Evolutionary conservation across 2,797 vertebrate genomes (phyloP).

Genomic region (Botia kubotai): DNA sequence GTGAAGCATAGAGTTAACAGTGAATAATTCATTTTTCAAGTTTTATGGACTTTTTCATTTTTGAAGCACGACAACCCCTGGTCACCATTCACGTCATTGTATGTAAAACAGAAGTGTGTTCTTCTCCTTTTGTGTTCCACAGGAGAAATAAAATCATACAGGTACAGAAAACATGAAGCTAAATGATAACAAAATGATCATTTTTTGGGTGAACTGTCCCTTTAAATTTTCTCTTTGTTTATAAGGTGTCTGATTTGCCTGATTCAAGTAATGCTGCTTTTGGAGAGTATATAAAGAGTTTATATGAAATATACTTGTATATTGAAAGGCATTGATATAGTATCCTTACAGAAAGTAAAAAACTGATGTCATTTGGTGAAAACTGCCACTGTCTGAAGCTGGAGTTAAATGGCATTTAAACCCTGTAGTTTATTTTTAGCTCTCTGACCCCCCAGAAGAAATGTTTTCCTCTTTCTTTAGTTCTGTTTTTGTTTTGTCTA

Average conservation of each 20-base stretch:
- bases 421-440: conserved; percentile 62
- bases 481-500: conserved; percentile 62
- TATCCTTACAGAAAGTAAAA: conserved; percentile 51
- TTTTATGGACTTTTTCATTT: too few species aligned
- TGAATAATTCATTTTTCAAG: too few species aligned
- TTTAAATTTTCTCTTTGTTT: conserved; percentile 63
- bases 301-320: conserved; percentile 61
- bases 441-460: conserved; percentile 57
- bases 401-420: conserved; percentile 68
- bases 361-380: conserved; percentile 68
- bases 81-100: not conserved
- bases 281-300: conserved; percentile 50
- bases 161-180: not conserved
- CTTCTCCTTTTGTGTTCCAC: conserved; percentile 2
- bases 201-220: conserved; percentile 21
- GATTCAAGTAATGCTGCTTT: conserved; percentile 77
- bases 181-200: not conserved
- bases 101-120: not conserved
- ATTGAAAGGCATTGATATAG: conserved; percentile 48
- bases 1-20: too few species aligned
- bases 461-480: conserved; percentile 55
- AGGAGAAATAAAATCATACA: conserved; percentile 6
- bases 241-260: conserved; percentile 69
- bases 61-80: not conserved
- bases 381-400: conserved; percentile 63